These are phyloP conservation scores for Melanerpes formicivorus DNA, from an alignment of 2,113 vertebrate species.

Conservation along the genomic window DNA sequence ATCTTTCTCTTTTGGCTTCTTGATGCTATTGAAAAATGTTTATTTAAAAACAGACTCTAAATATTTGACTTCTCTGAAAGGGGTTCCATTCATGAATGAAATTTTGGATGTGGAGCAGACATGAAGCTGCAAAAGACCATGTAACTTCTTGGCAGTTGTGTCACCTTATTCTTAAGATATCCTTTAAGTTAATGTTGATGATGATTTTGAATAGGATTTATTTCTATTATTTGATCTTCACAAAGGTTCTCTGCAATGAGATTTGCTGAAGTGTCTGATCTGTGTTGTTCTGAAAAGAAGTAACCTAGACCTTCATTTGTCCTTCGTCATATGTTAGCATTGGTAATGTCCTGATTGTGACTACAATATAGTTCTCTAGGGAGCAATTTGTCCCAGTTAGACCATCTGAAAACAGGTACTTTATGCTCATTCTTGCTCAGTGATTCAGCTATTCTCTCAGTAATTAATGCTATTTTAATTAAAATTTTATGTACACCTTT, in stretches of 20 bases:
- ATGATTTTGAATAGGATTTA: not conserved
- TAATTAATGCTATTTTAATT: constrained; percentile 73
- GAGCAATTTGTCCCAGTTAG: constrained; percentile 53
- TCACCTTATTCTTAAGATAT: not conserved
- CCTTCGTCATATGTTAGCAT: constrained; percentile 62
- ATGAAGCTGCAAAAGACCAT: not conserved
- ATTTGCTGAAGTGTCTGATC: not conserved
- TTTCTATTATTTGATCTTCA: not conserved
- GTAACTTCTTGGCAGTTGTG: not conserved
- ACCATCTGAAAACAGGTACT: constrained; percentile 63
- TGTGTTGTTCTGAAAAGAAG: constrained; percentile 33
- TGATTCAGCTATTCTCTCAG: constrained; percentile 47
- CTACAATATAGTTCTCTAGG: constrained; percentile 42
- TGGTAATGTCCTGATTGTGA: constrained; percentile 37
- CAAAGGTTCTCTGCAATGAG: not conserved
- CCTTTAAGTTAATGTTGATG: not conserved
- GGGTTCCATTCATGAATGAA: not conserved
- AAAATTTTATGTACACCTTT: constrained; percentile 34
- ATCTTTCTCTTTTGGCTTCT: not conserved
- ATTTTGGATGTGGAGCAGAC: not conserved
- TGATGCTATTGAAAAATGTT: not conserved
- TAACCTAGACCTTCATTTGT: constrained; percentile 65
- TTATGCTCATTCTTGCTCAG: constrained; percentile 17
- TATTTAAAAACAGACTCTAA: not conserved
- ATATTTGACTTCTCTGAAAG: not conserved